Percentiles rank a stretch among this genome's conserved stretches.
phyloP scores from a whole-genome alignment of 2,797 vertebrate species.

The Rhyacichthys aspro region DNA sequence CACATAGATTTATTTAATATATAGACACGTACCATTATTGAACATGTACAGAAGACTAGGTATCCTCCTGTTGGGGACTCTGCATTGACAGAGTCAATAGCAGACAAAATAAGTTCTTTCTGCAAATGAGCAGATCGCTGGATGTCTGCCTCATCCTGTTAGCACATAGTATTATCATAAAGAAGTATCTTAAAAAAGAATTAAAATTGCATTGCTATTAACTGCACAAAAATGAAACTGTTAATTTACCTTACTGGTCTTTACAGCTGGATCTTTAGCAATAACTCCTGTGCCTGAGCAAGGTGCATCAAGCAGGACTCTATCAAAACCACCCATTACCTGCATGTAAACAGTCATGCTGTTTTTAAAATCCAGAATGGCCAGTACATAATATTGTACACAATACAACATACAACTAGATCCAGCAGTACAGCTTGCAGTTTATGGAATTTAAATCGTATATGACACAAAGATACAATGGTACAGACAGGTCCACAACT shows the following conservation, averaged over 20 bases:
- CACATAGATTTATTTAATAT: background rate
- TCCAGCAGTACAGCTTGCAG: too few species aligned
- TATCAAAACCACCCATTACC: constrained; percentile 95
- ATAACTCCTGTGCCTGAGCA: constrained; percentile 97
- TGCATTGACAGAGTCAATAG: constrained; percentile 93
- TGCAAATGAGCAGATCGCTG: constrained; percentile 92
- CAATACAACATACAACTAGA: too few species aligned
- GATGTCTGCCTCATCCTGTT: constrained; percentile 90
- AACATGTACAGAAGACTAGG: constrained; percentile 96
- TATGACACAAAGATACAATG: too few species aligned
- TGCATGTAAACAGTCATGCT: constrained; percentile 47
- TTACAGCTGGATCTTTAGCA: constrained; percentile 95
- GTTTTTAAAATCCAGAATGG: background rate
- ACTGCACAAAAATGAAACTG: background rate
- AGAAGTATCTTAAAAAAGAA: background rate
- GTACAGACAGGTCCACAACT: too few species aligned
- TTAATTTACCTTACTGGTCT: constrained; percentile 89
- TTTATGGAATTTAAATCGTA: too few species aligned
- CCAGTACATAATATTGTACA: background rate
- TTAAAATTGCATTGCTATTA: background rate
- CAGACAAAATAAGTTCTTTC: constrained; percentile 93
- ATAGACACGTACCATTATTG: constrained; percentile 82
- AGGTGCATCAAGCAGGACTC: constrained; percentile 95
- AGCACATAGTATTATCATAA: constrained; percentile 10
- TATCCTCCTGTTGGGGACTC: constrained; percentile 90